Conservation (phyloP, 2,113 vertebrate genomes). For the Callaeas wilsoni region DNA sequence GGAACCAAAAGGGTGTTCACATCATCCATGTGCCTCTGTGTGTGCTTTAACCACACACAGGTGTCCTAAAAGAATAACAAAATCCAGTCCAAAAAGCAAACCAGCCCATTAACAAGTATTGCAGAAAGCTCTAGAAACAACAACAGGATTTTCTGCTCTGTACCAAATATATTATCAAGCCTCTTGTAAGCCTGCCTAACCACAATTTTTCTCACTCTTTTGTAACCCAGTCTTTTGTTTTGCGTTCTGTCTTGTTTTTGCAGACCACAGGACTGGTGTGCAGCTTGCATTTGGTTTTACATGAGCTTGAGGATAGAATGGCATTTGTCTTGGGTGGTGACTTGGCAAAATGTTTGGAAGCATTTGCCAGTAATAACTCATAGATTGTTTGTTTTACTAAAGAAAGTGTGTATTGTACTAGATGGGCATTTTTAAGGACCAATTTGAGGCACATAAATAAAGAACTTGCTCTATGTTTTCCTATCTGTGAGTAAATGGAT, state of each 20-base stretch:
- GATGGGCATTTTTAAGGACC: neutral
- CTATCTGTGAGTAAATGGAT: neutral
- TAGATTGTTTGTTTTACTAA: neutral
- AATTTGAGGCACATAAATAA: neutral
- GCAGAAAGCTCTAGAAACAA: neutral
- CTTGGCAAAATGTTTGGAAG: neutral
- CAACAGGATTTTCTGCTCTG: neutral
- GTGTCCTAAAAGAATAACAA: neutral
- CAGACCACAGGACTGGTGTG: neutral
- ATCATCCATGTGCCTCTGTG: no score
- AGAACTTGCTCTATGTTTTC: neutral
- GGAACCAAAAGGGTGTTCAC: neutral
- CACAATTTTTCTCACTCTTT: neutral
- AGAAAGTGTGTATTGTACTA: neutral
- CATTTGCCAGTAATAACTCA: neutral
- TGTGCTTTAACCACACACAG: neutral
- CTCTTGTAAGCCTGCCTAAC: neutral
- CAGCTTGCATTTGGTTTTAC: neutral
- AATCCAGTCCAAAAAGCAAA: neutral
- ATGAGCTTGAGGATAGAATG: neutral
- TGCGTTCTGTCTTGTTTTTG: neutral
- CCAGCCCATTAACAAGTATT: neutral
- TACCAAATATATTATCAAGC: neutral
- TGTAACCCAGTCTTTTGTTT: neutral
- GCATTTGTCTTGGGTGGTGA: neutral